These are phyloP conservation scores for Venusia cambrica DNA, from an alignment of 2,888 invertebrate species.

Conservation along the genomic window DNA sequence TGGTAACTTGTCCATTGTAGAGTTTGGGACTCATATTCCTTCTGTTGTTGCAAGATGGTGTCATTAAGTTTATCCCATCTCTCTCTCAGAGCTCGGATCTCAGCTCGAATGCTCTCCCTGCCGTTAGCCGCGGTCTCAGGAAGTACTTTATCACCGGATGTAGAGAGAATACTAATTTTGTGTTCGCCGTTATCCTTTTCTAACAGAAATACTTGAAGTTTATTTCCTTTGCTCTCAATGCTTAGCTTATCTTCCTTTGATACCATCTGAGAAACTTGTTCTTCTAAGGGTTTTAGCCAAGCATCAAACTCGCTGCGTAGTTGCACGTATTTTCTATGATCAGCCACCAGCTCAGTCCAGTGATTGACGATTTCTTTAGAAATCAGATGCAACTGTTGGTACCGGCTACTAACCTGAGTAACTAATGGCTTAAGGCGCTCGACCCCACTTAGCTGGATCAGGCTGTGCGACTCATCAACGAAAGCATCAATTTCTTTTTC, in stretches of 20 bases:
- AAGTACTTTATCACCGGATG: constrained; percentile 92
- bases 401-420: constrained; percentile 93
- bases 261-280: constrained; percentile 82
- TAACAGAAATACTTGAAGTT: constrained; percentile 86
- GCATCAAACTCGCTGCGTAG: constrained; percentile 87
- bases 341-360: constrained; percentile 91
- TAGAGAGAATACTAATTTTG: constrained; percentile 86
- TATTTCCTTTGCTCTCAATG: constrained; percentile 84
- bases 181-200: constrained; percentile 93
- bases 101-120: constrained; percentile 92
- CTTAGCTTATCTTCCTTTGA: constrained; percentile 84
- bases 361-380: constrained; percentile 93
- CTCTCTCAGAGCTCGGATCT: constrained; percentile 89
- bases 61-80: constrained; percentile 94
- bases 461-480: constrained; percentile 92
- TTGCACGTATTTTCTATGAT: constrained; percentile 89
- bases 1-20: constrained; percentile 92
- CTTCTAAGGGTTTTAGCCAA: constrained; percentile 90
- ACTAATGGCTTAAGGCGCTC: constrained; percentile 93
- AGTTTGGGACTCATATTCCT: constrained; percentile 90
- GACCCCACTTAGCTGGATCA: constrained; percentile 91
- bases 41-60: constrained; percentile 91
- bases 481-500: constrained; percentile 94
- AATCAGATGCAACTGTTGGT: constrained; percentile 88
- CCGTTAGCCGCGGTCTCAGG: constrained; percentile 96